Evolutionary conservation across 2,113 vertebrate genomes (phyloP).

Genomic region (Morone saxatilis): DNA sequence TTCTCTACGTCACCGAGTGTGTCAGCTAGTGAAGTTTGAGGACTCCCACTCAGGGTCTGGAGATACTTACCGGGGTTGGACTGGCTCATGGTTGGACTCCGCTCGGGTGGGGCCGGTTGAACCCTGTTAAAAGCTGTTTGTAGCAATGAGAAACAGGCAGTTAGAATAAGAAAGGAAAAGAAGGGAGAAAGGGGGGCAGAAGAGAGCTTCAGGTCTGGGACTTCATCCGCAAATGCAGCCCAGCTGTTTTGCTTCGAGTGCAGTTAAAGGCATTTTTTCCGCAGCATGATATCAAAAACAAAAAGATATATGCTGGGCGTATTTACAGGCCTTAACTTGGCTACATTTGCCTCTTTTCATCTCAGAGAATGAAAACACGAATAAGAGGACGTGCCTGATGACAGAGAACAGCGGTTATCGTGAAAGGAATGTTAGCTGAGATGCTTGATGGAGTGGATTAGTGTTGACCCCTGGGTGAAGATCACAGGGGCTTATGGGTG

Average conservation of each 20-base stretch:
- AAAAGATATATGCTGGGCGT: constrained; percentile 44
- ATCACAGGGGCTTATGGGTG: constrained; percentile 59
- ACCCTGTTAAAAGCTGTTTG: constrained; percentile 84
- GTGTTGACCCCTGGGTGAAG: constrained; percentile 60
- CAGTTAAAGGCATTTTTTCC: constrained; percentile 48
- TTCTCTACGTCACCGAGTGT: constrained; percentile 10
- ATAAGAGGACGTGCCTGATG: constrained; percentile 49
- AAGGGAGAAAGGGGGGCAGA: background rate
- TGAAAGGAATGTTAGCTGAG: constrained; percentile 65
- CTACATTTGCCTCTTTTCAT: constrained; percentile 64
- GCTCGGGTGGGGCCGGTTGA: constrained; percentile 78
- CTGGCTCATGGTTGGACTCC: constrained; percentile 75
- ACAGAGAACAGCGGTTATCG: constrained; percentile 56
- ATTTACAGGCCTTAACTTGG: constrained; percentile 40
- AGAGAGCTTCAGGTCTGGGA: constrained; percentile 36
- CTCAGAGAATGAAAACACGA: constrained; percentile 63
- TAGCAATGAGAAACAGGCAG: constrained; percentile 70
- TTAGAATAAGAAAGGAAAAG: constrained; percentile 32
- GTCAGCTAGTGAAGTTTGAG: constrained; percentile 32
- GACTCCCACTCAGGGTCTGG: constrained; percentile 44
- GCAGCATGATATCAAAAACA: constrained; percentile 67
- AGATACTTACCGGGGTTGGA: constrained; percentile 84
- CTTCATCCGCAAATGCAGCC: constrained; percentile 61
- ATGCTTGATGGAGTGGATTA: constrained; percentile 65
- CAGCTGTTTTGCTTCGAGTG: constrained; percentile 67